Conservation (phyloP, 2,113 vertebrate genomes). For the Microtus pennsylvanicus region DNA sequence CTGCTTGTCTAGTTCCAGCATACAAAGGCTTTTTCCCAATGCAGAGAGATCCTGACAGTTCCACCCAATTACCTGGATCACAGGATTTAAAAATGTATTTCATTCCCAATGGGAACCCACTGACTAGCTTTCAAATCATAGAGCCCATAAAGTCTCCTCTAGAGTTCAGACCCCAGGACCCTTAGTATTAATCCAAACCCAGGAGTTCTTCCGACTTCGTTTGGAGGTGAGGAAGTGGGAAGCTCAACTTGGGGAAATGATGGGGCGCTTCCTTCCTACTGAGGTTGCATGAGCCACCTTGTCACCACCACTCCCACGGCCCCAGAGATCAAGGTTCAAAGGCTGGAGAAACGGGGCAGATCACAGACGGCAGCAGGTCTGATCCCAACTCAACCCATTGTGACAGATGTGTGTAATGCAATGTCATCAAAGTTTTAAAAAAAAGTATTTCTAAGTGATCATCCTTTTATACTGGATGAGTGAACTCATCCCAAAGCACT, state of each 20-base stretch:
- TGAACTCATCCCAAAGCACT: not conserved
- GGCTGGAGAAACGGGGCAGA: not conserved
- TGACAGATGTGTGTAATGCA: not conserved
- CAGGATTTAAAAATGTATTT: slow-evolving; percentile 24
- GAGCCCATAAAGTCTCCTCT: not conserved
- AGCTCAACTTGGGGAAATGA: slow-evolving; percentile 22
- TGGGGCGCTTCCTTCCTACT: slow-evolving; percentile 59
- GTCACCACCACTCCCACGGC: slow-evolving; percentile 46
- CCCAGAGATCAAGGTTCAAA: slow-evolving; percentile 40
- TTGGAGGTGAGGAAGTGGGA: slow-evolving; percentile 44
- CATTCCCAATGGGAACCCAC: not conserved
- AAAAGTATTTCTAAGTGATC: not conserved
- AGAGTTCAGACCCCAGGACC: not conserved
- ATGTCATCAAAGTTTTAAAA: not conserved
- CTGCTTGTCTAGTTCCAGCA: not conserved
- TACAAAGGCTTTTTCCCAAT: not conserved
- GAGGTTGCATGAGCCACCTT: not conserved
- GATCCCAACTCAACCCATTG: not conserved
- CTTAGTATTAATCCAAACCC: not conserved
- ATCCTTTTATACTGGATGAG: not conserved
- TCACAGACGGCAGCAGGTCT: not conserved
- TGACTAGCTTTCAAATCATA: not conserved
- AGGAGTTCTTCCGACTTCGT: slow-evolving; percentile 30
- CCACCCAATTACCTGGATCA: not conserved
- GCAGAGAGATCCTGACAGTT: not conserved